Evolutionary conservation across 2,888 invertebrate species (phyloP), one percentile per base, ranked within the genome.

Genomic region (Leptinotarsa juncta): DNA sequence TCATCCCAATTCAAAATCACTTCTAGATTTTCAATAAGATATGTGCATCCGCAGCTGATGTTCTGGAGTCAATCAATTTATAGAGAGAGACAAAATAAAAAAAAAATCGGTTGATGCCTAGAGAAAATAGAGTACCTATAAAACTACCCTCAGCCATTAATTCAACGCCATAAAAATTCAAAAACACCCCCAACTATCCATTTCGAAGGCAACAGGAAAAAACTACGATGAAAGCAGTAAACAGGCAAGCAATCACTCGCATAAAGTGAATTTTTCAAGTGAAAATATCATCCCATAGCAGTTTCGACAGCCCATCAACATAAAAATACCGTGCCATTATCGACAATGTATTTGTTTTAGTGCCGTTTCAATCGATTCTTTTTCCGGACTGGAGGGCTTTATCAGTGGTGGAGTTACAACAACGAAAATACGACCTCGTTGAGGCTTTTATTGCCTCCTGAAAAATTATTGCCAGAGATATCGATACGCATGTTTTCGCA

Each of bases 241-340:
- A 68, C 53, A 42, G 68, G n/a, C 57, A 20, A 32, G 20, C 57
- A 65, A 65, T 53, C 32, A 4, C n/a, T 15, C 65, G 20, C 72
- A 76, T 67, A 71, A 73, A 77, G 60, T 74, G 72, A 74, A 68
- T 55, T 68, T 68, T 68, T 68, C 67, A 26, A 67, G 62, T 71
- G 65, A 72, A 73, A 77, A 75, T 66, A 73, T 42, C 70, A 74
- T 71, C 71, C 69, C 50, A 26, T 65, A 57, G 72, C 71, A 68
- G 42, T 77, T 75, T 66, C 75, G 71, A 75, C 71, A 70, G 71
- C 60, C 65, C 67, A 73, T 74, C 68, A 78, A 67, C 71, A 77
- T 77, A 76, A 78, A 78, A 73, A 72, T 76, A 67, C 42, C 69
- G 68, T 70, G 67, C 74, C 72, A 74, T 75, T 74, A 77, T 74